A percentile compares a stretch with the other conserved stretches of the same genome.
phyloP scores from a whole-genome alignment of 2,888 invertebrate species.

The Ephialtes manifestator region DNA sequence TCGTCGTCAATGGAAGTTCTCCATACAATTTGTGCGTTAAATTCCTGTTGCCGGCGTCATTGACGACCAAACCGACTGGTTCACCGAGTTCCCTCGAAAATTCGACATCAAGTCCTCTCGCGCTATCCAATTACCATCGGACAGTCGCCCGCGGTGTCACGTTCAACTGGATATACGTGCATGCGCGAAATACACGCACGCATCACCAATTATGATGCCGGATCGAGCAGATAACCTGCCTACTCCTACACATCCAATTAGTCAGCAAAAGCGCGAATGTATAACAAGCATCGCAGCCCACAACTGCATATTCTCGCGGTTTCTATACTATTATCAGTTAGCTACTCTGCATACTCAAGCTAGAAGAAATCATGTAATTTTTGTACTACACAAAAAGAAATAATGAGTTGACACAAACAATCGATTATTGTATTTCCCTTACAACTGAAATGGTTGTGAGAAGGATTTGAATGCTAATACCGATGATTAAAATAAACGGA shows the following conservation, averaged over 20 bases:
- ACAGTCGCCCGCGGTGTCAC: conserved; percentile 23
- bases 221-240: conserved; percentile 46
- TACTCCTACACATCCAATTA: conserved; percentile 53
- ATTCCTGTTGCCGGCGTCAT: conserved; percentile 19
- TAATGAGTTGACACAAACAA: no score
- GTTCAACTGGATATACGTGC: conserved; percentile 22
- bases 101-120: conserved; percentile 9
- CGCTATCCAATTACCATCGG: conserved; percentile 50
- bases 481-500: no score
- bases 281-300: conserved; percentile 6
- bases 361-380: no score
- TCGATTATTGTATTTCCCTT: no score
- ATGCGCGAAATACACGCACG: conserved; percentile 25
- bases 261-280: conserved; percentile 28
- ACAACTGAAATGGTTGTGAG: no score
- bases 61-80: conserved; percentile 15
- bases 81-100: conserved; percentile 32
- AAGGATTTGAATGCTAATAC: no score
- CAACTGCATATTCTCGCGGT: background rate
- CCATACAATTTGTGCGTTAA: background rate
- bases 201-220: conserved; percentile 56
- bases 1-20: conserved; percentile 4
- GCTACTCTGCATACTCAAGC: background rate
- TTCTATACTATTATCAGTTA: background rate
- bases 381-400: no score